Evolutionary conservation across 2,113 vertebrate species (phyloP).

Genomic region (Dromaius novaehollandiae): DNA sequence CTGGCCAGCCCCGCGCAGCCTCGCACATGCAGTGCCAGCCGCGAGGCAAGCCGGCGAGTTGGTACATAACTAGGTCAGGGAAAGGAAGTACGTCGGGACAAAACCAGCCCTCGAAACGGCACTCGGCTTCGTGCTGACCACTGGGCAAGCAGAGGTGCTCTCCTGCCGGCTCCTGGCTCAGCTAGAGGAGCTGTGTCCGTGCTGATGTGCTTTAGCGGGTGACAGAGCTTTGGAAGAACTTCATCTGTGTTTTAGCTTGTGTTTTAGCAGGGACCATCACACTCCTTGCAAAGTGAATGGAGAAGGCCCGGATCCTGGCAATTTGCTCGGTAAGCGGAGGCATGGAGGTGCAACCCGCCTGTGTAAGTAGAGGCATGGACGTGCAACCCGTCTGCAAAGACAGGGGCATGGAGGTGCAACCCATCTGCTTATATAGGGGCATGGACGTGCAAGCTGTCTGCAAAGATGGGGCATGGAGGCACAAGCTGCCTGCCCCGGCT

Average conservation of each 20-base stretch:
- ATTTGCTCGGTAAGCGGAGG: neutral
- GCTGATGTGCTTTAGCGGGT: too few species aligned
- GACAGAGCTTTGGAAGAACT: too few species aligned
- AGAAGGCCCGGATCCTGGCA: neutral
- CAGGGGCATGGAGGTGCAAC: too few species aligned
- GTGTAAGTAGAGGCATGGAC: too few species aligned
- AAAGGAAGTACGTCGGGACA: neutral
- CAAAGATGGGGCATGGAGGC: too few species aligned
- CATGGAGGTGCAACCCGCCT: neutral
- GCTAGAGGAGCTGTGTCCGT: neutral
- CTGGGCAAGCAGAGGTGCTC: fast-evolving
- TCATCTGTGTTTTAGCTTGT: neutral
- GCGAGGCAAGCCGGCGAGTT: too few species aligned
- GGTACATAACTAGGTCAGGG: too few species aligned
- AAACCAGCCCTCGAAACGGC: neutral
- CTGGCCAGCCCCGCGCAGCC: too few species aligned
- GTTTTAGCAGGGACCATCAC: neutral
- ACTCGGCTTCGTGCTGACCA: fast-evolving
- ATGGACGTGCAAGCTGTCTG: too few species aligned
- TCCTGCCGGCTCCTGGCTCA: fast-evolving
- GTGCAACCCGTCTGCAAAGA: neutral
- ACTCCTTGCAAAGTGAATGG: fast-evolving
- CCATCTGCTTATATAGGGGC: too few species aligned
- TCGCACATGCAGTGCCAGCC: too few species aligned
- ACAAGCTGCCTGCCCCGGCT: neutral